Base-by-base conservation (phyloP, 2,888 invertebrate species). In the Monopis laevigella region DNA sequence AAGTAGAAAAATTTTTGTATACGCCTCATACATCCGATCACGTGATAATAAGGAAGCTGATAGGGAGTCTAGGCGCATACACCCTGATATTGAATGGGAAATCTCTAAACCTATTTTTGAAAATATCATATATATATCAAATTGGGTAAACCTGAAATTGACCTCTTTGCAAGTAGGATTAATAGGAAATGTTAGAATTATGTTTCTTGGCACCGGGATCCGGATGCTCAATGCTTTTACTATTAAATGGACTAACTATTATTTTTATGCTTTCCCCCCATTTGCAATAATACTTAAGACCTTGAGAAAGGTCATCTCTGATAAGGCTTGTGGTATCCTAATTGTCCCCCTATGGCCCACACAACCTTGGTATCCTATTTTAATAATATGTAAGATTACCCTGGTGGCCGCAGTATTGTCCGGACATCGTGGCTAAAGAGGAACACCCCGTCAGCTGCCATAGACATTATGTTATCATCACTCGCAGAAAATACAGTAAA, bases 161-260 rank as follows among this genome's bases (percentile, higher is more conserved):
- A 54, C 24, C 12, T 54, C 6, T 54, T 53, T 21, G 52, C 52
- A 0, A 46, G 40, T 16, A 27, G 51, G 1, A 11, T 46, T 2
- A 54, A 55, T 38, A 40, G 34, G 4, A 52, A 53, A 43, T 52
- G 52, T 41, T 12, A 21, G 24, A 12, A 6, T 12, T 45, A 45
- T 27, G 24, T 41, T 13, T 44, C 35, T 14, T 39, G 39, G 39
- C 39, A 39, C 16, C 5, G 14, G 10, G 27, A 39, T 16, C 39
- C 40, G 3, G 40, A 41, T 17, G 44, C 44, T 40, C n/a, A 29
- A 44, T 32, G 41, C 44, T 1, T 44, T 44, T 35, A 44, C 44
- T 12, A 19, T 44, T 19, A 3, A 4, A 14, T 44, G 41, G 44
- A 24, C 41, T n/a, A 12, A 39, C 12, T 17, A 35, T n/a, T 34